Percentiles rank a stretch among this genome's conserved stretches.
These are phyloP conservation scores for Mus spretus DNA, from an alignment of 2,797 vertebrate species.

Conservation along the genomic window DNA sequence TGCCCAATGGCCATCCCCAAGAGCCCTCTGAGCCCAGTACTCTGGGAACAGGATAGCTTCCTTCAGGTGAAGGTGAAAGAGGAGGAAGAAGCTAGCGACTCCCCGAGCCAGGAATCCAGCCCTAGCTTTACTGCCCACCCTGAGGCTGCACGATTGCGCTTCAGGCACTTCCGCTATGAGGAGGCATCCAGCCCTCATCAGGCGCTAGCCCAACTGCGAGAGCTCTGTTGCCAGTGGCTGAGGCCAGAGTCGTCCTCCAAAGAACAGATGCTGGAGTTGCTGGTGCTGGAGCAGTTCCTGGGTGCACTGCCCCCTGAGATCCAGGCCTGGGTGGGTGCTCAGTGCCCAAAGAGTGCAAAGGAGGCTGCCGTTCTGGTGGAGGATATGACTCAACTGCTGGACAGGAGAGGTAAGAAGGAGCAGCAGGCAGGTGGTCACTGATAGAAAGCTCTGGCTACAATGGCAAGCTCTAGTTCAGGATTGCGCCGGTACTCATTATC, in stretches of 20 bases:
- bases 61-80: constrained; percentile 65
- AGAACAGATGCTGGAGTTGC: constrained; percentile 69
- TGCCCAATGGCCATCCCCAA: constrained; percentile 40
- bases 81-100: constrained; percentile 40
- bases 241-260: neutral
- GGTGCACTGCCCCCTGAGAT: neutral
- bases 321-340: constrained; percentile 64
- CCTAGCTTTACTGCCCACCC: neutral
- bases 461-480: neutral
- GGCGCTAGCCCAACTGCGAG: neutral
- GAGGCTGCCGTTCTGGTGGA: constrained; percentile 66
- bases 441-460: too few relatives aligned
- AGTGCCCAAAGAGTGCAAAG: constrained; percentile 61
- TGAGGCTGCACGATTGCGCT: constrained; percentile 6
- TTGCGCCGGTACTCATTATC: neutral
- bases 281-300: constrained; percentile 74
- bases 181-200: neutral
- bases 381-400: constrained; percentile 8
- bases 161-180: constrained; percentile 53
- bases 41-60: constrained; percentile 49
- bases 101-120: neutral
- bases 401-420: constrained; percentile 59
- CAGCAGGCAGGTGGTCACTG: neutral
- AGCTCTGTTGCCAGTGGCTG: constrained; percentile 65
- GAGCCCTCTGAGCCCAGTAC: constrained; percentile 3